A percentile compares a stretch with the other conserved stretches of the same genome.
These are phyloP conservation scores for Volucella inflata DNA, from an alignment of 2,888 invertebrate genomes.

Conservation along the genomic window DNA sequence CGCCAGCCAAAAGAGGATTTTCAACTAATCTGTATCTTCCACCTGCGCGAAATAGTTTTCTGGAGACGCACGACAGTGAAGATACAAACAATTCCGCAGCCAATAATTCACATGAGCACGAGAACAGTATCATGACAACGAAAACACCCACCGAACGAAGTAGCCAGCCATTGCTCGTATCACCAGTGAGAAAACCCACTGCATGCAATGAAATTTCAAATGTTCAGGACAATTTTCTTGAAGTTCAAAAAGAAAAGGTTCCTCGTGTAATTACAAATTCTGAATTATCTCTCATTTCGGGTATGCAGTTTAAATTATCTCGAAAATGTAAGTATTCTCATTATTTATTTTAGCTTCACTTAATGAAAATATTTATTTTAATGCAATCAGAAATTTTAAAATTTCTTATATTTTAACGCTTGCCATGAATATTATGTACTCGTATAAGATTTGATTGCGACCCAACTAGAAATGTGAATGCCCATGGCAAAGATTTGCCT, in stretches of 20 bases:
- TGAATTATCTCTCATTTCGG: conserved; percentile 78
- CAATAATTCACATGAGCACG: conserved; percentile 42
- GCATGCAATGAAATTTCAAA: conserved; percentile 7
- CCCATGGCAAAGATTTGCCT: too few relatives aligned
- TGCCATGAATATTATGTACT: too few relatives aligned
- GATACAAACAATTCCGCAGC: conserved; percentile 66
- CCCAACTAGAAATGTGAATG: too few relatives aligned
- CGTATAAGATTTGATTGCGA: too few relatives aligned
- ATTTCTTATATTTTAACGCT: too few relatives aligned
- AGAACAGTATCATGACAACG: conserved; percentile 30
- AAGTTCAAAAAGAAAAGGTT: conserved; percentile 63
- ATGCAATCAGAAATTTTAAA: too few relatives aligned
- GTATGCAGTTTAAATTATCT: conserved; percentile 90
- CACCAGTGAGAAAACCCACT: conserved; percentile 38
- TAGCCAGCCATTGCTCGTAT: conserved; percentile 12
- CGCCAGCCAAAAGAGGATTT: conserved; percentile 85
- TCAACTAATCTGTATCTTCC: conserved; percentile 80
- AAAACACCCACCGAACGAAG: conserved; percentile 27
- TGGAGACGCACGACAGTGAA: conserved; percentile 76
- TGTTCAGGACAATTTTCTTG: conserved; percentile 77
- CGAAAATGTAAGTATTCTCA: conserved; percentile 88
- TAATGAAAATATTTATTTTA: too few relatives aligned
- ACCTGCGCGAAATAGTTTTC: conserved; percentile 58
- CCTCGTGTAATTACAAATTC: conserved; percentile 34
- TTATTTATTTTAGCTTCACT: not conserved